Conservation (phyloP, 2,113 vertebrate genomes). For the Actinemys pallida region DNA sequence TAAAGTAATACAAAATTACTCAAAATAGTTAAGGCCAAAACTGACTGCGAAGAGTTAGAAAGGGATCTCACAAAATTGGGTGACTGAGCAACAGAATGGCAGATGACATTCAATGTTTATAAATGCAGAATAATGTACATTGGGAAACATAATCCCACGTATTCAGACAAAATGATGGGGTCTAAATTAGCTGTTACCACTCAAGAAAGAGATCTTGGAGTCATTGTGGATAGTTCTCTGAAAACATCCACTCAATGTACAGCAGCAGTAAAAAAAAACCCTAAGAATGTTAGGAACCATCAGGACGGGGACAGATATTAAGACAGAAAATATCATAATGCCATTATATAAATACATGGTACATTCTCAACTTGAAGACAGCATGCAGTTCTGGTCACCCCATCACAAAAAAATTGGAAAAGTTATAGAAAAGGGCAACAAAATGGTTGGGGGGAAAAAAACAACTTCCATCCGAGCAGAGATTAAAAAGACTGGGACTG, state of each 20-base stretch:
- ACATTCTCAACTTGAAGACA: neutral
- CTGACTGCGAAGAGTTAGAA: neutral
- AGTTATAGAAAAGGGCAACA: neutral
- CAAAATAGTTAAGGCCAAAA: neutral
- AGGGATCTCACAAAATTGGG: neutral
- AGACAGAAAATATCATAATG: neutral
- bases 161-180: fast-evolving
- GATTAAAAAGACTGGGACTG: no score
- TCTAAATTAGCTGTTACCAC: neutral
- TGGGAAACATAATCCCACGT: neutral
- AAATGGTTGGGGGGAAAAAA: no score
- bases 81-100: no score
- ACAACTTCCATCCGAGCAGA: no score
- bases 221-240: neutral
- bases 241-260: neutral
- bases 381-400: fast-evolving
- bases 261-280: neutral
- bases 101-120: neutral
- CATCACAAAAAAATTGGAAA: neutral
- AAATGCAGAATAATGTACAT: neutral
- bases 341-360: neutral
- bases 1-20: neutral
- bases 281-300: neutral
- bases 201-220: no score
- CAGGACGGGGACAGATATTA: neutral